These are phyloP conservation scores for Ophraella communa DNA, from an alignment of 2,888 invertebrate genomes.

Conservation along the genomic window DNA sequence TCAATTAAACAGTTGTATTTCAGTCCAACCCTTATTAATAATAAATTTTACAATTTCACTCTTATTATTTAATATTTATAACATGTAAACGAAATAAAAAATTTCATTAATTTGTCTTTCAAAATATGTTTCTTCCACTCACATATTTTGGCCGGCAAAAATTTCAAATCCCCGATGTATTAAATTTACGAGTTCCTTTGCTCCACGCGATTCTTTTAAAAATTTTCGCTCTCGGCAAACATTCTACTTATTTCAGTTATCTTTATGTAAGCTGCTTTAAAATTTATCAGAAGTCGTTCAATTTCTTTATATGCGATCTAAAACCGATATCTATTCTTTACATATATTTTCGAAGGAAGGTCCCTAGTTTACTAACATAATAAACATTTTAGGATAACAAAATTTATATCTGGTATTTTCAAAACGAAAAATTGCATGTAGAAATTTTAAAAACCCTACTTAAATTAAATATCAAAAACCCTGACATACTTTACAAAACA, in stretches of 20 bases:
- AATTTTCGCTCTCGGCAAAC: conserved; percentile 27
- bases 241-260: conserved; percentile 22
- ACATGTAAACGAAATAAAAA: too few species aligned
- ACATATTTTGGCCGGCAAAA: background rate
- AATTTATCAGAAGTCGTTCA: conserved; percentile 31
- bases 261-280: conserved; percentile 22
- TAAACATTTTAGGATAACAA: background rate
- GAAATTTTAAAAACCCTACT: too few species aligned
- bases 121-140: too few species aligned
- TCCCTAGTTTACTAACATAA: background rate
- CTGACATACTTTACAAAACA: too few species aligned
- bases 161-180: background rate
- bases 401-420: background rate
- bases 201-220: conserved; percentile 12
- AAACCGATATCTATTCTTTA: background rate
- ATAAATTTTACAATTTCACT: too few species aligned
- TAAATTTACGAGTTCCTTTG: conserved; percentile 7
- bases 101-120: too few species aligned
- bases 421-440: background rate
- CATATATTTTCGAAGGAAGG: conserved; percentile 1
- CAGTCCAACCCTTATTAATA: too few species aligned
- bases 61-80: too few species aligned
- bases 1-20: too few species aligned
- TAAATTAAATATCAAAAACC: too few species aligned
- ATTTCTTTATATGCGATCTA: conserved; percentile 25